These are phyloP conservation scores for Notarius lentiginosus DNA, from an alignment of 2,113 vertebrate species.

Conservation along the genomic window DNA sequence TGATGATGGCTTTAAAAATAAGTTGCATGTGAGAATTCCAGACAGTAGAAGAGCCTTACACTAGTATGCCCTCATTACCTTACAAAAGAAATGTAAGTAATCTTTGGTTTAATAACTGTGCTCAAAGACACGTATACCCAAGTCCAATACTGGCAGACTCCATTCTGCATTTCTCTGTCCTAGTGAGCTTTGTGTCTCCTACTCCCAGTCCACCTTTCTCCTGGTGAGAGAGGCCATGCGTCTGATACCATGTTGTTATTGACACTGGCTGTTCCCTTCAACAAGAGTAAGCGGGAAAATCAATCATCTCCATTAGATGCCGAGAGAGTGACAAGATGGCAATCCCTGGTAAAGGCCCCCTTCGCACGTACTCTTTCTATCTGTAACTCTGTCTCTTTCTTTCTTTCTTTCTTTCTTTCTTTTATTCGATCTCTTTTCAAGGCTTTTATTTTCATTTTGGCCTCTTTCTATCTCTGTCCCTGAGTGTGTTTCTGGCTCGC, in stretches of 20 bases:
- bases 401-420: constrained; percentile 37
- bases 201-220: constrained; percentile 12
- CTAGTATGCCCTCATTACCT: not conserved
- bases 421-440: constrained; percentile 32
- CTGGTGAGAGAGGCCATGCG: constrained; percentile 31
- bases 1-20: constrained; percentile 48
- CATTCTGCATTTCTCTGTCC: constrained; percentile 34
- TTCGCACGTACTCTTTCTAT: constrained; percentile 36
- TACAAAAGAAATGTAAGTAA: constrained; percentile 17
- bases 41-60: constrained; percentile 18
- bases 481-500: constrained; percentile 17
- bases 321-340: constrained; percentile 55
- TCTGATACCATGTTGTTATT: constrained; percentile 55
- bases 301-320: constrained; percentile 57
- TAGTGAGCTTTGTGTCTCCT: constrained; percentile 36
- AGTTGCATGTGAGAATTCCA: constrained; percentile 40
- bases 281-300: constrained; percentile 56
- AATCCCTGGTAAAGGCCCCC: constrained; percentile 46
- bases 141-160: constrained; percentile 1
- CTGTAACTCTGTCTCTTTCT: constrained; percentile 16
- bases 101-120: constrained; percentile 26
- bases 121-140: constrained; percentile 6
- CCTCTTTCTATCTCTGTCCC: constrained; percentile 9
- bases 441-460: constrained; percentile 23
- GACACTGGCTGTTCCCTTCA: constrained; percentile 51